Conservation (phyloP, 2,888 invertebrate genomes). For the Acanthosepion lycidas region DNA sequence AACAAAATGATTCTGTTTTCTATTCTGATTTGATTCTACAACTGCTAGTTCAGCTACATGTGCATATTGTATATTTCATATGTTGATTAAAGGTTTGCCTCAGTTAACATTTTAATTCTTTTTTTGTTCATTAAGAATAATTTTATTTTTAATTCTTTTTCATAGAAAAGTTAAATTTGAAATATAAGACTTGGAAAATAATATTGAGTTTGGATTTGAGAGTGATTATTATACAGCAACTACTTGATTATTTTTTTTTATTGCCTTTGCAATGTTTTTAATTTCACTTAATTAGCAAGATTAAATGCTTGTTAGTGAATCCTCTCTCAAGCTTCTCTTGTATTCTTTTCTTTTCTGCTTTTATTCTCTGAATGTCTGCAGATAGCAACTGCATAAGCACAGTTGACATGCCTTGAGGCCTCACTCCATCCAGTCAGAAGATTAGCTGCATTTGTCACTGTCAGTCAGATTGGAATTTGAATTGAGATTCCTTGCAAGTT, state of each 20-base stretch:
- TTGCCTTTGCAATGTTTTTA: not conserved
- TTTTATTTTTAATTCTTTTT: not conserved
- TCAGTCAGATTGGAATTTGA: too few relatives aligned
- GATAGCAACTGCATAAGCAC: too few relatives aligned
- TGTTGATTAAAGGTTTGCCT: not conserved
- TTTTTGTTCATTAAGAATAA: not conserved
- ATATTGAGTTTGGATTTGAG: not conserved
- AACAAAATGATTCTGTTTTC: not conserved
- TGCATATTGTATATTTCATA: not conserved
- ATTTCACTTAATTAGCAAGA: not conserved
- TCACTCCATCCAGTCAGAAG: too few relatives aligned
- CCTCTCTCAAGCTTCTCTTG: not conserved
- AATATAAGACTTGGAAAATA: too few relatives aligned
- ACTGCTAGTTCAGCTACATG: not conserved
- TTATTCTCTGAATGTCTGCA: too few relatives aligned
- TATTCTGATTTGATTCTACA: not conserved
- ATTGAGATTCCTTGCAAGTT: too few relatives aligned
- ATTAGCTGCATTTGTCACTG: too few relatives aligned
- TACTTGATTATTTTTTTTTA: not conserved
- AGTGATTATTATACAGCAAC: not conserved
- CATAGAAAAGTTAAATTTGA: not conserved
- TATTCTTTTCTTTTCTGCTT: not conserved
- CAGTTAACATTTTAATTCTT: not conserved
- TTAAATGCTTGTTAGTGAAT: not conserved
- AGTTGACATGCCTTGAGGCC: too few relatives aligned